Base-by-base conservation (phyloP, 2,113 vertebrate genomes). In the Felis chaus region DNA sequence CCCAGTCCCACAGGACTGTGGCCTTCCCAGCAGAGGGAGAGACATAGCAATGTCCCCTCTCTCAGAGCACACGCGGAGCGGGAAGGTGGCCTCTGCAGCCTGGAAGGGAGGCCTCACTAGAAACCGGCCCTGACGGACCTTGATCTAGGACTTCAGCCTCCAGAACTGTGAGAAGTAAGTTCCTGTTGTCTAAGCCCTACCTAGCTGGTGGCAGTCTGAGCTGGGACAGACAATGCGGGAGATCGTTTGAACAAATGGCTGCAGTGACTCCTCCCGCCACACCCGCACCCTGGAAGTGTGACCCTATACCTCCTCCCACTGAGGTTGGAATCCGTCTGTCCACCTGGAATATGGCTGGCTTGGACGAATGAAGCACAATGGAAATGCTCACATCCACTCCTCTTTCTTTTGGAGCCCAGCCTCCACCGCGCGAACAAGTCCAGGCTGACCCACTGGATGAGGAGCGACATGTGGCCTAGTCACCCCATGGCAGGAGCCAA, bases 321-420 rank as follows among this genome's bases (percentile, higher is more conserved):
- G 15, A 57, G 39, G 45, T 9, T 1, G 31, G 14, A 7, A 13
- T 21, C n/a, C 13, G 0, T 14, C 50, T 53, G 8, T 18, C 71
- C 41, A 1, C 65, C n/a, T 9, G 19, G 48, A 41, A 4, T 25
- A 45, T 0, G 41, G 27, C 48, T 31, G 4, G 31, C 45, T 39
- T 23, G 9, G 61, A 53, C 1, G 7, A 11, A 45, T 7, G 41
- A 48, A 18, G 16, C 5, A 1, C 23, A 7, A 2, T 0, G 29
- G 50, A 11, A 23, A 66, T 15, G 14, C 21, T 45, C 73, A n/a
- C 29, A 19, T 5, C 36, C n/a, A 3, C 63, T 19, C 27, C 18
- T 50, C 45, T 57, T 57, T 68, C 57, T 48, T 39, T 31, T 9
- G 18, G 6, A 45, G 48, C 48, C 61, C 16, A 1, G 31, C 55